Base-by-base conservation (phyloP, 2,113 vertebrate genomes). In the Psilopsiagon aurifrons region DNA sequence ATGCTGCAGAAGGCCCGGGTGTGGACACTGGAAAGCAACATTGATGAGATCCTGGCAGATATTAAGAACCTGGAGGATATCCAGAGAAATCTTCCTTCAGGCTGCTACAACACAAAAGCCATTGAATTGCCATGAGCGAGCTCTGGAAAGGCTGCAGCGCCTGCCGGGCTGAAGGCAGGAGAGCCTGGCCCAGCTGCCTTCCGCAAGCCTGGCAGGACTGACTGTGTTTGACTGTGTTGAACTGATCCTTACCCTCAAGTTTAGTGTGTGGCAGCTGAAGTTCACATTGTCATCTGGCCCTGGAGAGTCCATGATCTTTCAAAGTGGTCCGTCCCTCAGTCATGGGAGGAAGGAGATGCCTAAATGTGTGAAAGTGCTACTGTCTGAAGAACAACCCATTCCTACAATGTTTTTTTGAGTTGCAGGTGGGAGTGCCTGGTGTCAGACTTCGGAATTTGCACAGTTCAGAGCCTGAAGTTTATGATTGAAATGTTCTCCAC, bases 51-150 rank as follows among this genome's bases (percentile, higher is more conserved):
- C 95, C 94, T 98, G 90, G 90, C 68, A 1, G 99, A 99, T 85
- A 98, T 99, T 59, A 77, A 85, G 43, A 99, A 99, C 98, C 97
- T 99, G 95, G 97, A 98, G 95, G 95, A 98, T n/a, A 99, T 99
- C 82, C 93, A 97, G 66, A 78, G 19, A 5, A 96, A 90, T 67
- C 93, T 99, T 91, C 99, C 99, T 28, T 23, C 35, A 0, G 98
- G 98, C 55, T 99, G 99, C 96, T 99, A 95, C 90, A 99, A 99
- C 59, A 98, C 97, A 46, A 97, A 98, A 29, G 98, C 98, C 76
- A 98, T 98, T 1, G 99, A 99, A 89, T 94, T 97, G 37, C 95
- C 99, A 1, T 99, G 97, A 99, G 59, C 0, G 2, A 44, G 85
- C 41, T 43, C 81, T 66, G 16, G 62, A 24, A 68, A 51, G 57